Evolutionary conservation across 2,797 vertebrate genomes (phyloP).

Genomic region (Pseudochaenichthys georgianus): DNA sequence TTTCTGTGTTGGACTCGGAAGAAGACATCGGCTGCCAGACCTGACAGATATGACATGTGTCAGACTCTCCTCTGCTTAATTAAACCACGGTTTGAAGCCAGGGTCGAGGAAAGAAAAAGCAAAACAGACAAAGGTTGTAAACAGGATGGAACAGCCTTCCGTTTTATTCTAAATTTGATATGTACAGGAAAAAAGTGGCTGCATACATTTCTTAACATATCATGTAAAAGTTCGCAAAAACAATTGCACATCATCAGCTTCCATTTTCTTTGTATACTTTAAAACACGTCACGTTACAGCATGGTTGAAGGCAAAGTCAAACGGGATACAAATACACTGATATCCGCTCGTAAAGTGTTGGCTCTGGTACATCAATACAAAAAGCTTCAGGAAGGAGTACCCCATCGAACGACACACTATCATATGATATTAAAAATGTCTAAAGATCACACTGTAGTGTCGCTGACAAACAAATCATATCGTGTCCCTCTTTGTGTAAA

Average conservation of each 20-base stretch:
- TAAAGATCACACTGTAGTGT: constrained; percentile 44
- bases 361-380: constrained; percentile 40
- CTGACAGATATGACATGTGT: constrained; percentile 36
- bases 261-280: constrained; percentile 55
- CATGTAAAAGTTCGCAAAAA: constrained; percentile 73
- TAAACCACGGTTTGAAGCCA: constrained; percentile 15
- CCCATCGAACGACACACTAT: constrained; percentile 37
- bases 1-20: neutral
- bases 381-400: constrained; percentile 44
- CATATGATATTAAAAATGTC: constrained; percentile 29
- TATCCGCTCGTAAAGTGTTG: constrained; percentile 42
- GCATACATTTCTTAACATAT: constrained; percentile 71
- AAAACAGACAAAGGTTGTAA: constrained; percentile 43
- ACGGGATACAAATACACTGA: constrained; percentile 64
- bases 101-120: neutral
- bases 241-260: constrained; percentile 77
- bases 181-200: constrained; percentile 78
- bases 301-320: constrained; percentile 65
- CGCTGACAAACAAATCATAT: constrained; percentile 32
- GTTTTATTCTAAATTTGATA: constrained; percentile 78
- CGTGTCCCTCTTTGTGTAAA: constrained; percentile 44
- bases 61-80: constrained; percentile 13
- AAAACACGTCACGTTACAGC: constrained; percentile 67
- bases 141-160: constrained; percentile 73
- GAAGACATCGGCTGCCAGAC: constrained; percentile 34